Percentiles rank a stretch among this genome's conserved stretches.
These are phyloP conservation scores for Spilogale gracilis DNA, from an alignment of 2,113 vertebrate species.

Conservation along the genomic window DNA sequence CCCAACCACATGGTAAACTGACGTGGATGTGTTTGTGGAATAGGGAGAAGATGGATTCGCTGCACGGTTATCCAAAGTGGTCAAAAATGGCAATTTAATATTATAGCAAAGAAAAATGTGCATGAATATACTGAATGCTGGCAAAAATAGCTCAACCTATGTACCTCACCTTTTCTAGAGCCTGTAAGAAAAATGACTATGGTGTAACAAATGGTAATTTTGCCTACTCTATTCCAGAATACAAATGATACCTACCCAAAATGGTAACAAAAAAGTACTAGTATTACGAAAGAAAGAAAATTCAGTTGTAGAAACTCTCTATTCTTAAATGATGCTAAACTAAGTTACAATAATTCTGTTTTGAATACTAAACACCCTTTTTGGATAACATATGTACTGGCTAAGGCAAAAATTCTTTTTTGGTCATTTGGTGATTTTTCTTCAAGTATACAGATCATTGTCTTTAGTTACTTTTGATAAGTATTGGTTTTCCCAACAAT, in stretches of 20 bases:
- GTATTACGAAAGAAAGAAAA: background rate
- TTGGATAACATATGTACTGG: background rate
- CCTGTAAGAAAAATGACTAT: background rate
- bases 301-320: background rate
- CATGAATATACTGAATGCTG: background rate
- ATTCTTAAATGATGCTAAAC: slow-evolving; percentile 8
- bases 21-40: background rate
- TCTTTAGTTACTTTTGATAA: slow-evolving; percentile 13
- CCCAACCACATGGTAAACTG: background rate
- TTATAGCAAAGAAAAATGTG: background rate
- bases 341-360: background rate
- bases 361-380: background rate
- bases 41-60: background rate
- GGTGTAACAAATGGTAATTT: background rate
- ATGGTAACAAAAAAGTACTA: background rate
- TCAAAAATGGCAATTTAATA: slow-evolving; percentile 5
- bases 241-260: background rate
- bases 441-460: background rate
- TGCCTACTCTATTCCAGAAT: background rate
- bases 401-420: slow-evolving; percentile 8
- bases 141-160: background rate
- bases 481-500: background rate
- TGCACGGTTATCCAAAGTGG: background rate
- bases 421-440: slow-evolving; percentile 11
- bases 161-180: background rate